Base-by-base conservation (phyloP, 2,888 invertebrate genomes). In the Perizoma affinitatum region DNA sequence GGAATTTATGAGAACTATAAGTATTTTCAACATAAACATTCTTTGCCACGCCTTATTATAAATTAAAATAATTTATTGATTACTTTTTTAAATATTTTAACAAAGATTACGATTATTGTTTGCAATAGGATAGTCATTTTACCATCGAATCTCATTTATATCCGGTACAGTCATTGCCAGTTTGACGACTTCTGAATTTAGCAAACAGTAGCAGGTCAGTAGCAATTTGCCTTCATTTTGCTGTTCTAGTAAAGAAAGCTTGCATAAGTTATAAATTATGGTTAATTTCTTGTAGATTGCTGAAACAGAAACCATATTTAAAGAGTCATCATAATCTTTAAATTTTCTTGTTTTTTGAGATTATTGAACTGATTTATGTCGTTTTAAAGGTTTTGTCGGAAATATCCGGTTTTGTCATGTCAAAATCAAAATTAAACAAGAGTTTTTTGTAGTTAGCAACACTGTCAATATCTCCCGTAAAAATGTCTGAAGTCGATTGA, bases 171-270 rank as follows among this genome's bases (percentile, higher is more conserved):
- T 86, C 86, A 84, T 89, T 88, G 90, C 90, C 88, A 84, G 90
- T 88, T 81, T 78, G 87, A 87, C 85, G 86, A 88, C 90, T 90
- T 87, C 88, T 85, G 90, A 86, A 89, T 90, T 89, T 87, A 90
- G 87, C 89, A 86, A 84, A 79, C 78, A 71, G 79, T 78, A 79
- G 82, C 77, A 52, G 54, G 63, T 54, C 43, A 45, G 54, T 45
- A 56, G 49, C 56, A 43, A 10, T 56, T 38, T 22, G 4, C 38
- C 38, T 38, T 38, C 6, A 38, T 38, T 38, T 38, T 38, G 38
- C 38, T 38, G 6, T 3, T 38, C 6, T 8, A 5, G 6, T 22
- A 22, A 38, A 38, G 8, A 4, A 38, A 38, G 38, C 38, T 38
- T 3, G 22, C 22, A 22, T 22, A 22, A 22, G 22, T 22, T 22